Base-by-base conservation (phyloP, 1,140 invertebrate species). In the Dryas iulia region DNA sequence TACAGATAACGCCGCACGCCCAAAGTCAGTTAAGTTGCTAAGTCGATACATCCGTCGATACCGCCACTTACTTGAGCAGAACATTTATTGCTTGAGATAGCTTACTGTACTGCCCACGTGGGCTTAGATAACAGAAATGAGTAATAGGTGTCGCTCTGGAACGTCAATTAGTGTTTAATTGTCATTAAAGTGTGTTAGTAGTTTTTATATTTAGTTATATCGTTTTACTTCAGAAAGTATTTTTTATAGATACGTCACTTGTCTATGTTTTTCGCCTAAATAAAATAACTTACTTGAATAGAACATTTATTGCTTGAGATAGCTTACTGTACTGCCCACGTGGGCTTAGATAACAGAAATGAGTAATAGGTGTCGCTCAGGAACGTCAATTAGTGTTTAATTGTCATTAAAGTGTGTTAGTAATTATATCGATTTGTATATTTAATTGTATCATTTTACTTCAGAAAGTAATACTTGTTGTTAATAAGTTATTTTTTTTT, bases 11-110 rank as follows among this genome's bases (percentile, higher is more conserved):
- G 39, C 39, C 25, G 57, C 30, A 59, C 57, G 33, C 39, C 60
- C 12, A 62, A 47, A 62, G 60, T 14, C 24, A 52, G 60, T 65
- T 57, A 63, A 57, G 62, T 65, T 28, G 8, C 53, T 5, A 47
- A 47, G 39, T 47, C 10, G 39, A 47, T 47, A 47, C 39, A 47
- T 21, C 39, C 8, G 7, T 21, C 10, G 39, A 47, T 47, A 47
- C 1, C 6, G 39, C 18, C n/a, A 21, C 18, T 47, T 21, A 47
- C 14, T 47, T 21, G 18, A 47, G 21, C 3, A 7, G 39, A 47
- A 47, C 39, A 47, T 47, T 47, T 47, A 47, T 47, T 47, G 39
- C 14, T 47, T 2, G 39, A 47, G 39, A 47, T 47, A 47, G 39
- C 18, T 21, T 18, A 21, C 14, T 3, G 39, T 47, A 18, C 39